Evolutionary conservation across 92 coral and sea anemone species (phyloP).

Genomic region (Blastomussa wellsi): DNA sequence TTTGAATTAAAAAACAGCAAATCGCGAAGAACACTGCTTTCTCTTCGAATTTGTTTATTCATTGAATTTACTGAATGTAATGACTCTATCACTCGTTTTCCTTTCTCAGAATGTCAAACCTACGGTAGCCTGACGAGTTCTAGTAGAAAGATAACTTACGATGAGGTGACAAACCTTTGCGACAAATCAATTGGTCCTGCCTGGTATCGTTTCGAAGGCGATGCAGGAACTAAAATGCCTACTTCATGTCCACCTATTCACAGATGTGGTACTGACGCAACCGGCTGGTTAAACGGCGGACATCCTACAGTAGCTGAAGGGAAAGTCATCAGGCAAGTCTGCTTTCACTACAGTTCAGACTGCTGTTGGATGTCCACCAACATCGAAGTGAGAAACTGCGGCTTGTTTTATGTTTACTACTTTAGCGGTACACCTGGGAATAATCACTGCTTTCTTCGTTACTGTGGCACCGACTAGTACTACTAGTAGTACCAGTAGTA

Average conservation of each 20-base stretch:
- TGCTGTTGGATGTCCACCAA: neutral
- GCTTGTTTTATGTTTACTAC: neutral
- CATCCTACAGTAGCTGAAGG: neutral
- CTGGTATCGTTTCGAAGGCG: neutral
- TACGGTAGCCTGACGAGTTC: neutral
- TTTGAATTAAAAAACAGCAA: too few relatives aligned
- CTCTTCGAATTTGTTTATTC: too few relatives aligned
- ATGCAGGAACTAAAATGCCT: neutral
- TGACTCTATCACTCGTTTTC: too few relatives aligned
- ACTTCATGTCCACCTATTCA: neutral
- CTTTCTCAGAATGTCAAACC: neutral
- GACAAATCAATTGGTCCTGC: neutral
- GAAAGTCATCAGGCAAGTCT: neutral
- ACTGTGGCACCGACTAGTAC: neutral
- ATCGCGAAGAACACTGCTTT: too few relatives aligned
- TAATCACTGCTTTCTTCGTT: neutral
- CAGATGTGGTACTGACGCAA: neutral
- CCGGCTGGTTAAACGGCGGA: neutral
- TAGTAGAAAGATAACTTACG: neutral
- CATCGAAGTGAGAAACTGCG: neutral
- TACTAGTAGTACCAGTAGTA: too few relatives aligned
- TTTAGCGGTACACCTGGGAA: neutral
- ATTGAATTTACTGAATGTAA: too few relatives aligned
- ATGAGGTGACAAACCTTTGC: neutral
- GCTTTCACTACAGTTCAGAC: neutral